These are phyloP conservation scores for Pseudomyrmex gracilis DNA, from an alignment of 1,140 invertebrate species.

Conservation along the genomic window DNA sequence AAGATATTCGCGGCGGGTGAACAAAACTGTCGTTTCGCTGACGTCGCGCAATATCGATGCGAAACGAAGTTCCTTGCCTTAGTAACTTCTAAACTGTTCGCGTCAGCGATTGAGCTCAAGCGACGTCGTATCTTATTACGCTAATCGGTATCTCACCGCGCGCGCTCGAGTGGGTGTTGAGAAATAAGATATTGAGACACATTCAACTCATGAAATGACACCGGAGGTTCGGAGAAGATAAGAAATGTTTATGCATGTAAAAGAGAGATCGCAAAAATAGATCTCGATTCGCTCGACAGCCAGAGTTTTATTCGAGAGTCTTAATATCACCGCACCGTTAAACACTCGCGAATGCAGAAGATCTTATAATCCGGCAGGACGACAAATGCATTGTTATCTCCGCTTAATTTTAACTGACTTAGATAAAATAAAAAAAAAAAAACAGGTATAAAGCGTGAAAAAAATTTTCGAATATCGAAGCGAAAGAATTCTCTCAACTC, in stretches of 20 bases:
- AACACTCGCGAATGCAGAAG: not conserved
- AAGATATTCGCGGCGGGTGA: conserved; percentile 18
- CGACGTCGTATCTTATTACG: conserved; percentile 23
- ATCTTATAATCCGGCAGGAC: not conserved
- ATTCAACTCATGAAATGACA: conserved; percentile 25
- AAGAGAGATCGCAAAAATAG: conserved; percentile 28
- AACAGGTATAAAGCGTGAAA: not conserved
- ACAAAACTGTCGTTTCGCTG: conserved; percentile 16
- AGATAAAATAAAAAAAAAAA: not conserved
- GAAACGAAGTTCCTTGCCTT: conserved; percentile 1
- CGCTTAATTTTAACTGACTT: not conserved
- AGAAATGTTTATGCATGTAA: not conserved
- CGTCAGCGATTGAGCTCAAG: conserved; percentile 1
- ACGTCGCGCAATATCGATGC: conserved; percentile 17
- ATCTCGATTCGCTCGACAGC: conserved; percentile 19
- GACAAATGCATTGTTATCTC: not conserved
- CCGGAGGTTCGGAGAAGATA: conserved; percentile 8
- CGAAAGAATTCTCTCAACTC: not conserved
- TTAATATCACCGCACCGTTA: conserved; percentile 17
- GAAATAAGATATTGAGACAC: conserved; percentile 27
- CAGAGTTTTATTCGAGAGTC: conserved; percentile 7
- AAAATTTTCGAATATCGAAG: not conserved
- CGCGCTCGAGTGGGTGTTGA: conserved; percentile 28
- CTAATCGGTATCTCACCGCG: conserved; percentile 17
- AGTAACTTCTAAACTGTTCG: conserved; percentile 13